phyloP scores from a whole-genome alignment of 2,113 vertebrate species.

The Cyphomyrus plagiostoma region DNA sequence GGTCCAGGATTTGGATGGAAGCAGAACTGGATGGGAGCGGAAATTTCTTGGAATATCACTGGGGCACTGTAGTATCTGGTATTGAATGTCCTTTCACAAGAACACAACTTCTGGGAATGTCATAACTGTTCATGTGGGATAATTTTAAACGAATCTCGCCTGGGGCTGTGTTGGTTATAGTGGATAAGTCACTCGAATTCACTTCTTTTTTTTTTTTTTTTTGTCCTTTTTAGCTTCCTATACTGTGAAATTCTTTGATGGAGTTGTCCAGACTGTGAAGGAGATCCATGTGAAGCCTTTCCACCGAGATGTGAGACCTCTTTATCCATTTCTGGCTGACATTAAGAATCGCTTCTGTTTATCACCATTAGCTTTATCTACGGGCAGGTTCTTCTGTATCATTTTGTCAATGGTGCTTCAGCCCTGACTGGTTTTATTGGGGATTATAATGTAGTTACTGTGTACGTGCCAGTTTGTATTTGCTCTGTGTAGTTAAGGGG shows the following conservation, averaged over 20 bases:
- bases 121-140: neutral
- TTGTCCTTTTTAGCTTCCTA: slow-evolving; percentile 70
- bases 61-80: neutral
- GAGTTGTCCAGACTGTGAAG: slow-evolving; percentile 91
- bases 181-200: neutral
- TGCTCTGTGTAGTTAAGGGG: neutral
- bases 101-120: neutral
- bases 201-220: neutral
- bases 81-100: neutral
- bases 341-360: neutral
- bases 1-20: neutral
- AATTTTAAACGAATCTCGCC: neutral
- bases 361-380: neutral
- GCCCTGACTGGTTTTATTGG: neutral
- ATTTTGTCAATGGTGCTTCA: neutral
- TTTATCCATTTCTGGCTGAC: neutral
- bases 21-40: neutral
- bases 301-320: slow-evolving; percentile 69
- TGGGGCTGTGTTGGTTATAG: neutral
- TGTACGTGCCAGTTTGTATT: neutral
- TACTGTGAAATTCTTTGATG: slow-evolving; percentile 95
- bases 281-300: slow-evolving; percentile 88
- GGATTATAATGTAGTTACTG: neutral
- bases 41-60: neutral
- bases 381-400: neutral